Evolutionary conservation across 2,797 vertebrate genomes (phyloP).

Genomic region (Enoplosus armatus): DNA sequence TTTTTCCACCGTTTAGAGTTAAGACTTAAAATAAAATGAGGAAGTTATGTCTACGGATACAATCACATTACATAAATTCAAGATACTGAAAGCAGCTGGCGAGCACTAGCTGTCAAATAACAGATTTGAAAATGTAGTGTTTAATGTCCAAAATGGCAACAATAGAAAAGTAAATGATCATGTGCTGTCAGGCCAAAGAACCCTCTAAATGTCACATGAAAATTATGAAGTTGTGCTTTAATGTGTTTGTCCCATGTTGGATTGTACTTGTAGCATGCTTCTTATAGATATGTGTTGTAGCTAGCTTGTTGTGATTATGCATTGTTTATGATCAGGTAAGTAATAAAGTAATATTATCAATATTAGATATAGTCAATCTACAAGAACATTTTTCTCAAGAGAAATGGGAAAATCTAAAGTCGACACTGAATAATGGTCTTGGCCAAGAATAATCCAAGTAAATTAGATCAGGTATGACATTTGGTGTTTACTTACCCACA

Average conservation of each 20-base stretch:
- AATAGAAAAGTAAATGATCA: neutral
- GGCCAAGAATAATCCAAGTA: neutral
- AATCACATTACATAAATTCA: neutral
- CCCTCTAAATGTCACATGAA: slow-evolving; percentile 55
- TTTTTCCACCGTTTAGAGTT: neutral
- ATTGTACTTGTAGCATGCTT: slow-evolving; percentile 63
- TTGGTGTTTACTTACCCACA: neutral
- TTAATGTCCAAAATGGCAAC: neutral
- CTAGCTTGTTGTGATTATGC: slow-evolving; percentile 20
- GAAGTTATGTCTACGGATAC: neutral
- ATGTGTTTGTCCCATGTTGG: slow-evolving; percentile 34
- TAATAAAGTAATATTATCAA: neutral
- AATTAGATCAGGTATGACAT: neutral
- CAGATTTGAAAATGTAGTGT: neutral
- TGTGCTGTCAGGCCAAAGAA: slow-evolving; percentile 36
- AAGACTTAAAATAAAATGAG: neutral
- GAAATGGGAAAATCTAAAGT: neutral
- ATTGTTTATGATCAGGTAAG: slow-evolving; percentile 53
- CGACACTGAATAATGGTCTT: neutral
- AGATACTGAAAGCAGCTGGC: too few species aligned
- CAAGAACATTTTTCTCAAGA: neutral
- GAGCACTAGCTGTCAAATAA: neutral
- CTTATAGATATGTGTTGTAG: slow-evolving; percentile 38
- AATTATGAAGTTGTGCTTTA: neutral
- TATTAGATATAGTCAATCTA: neutral